Percentiles rank a stretch among this genome's conserved stretches.
These are phyloP conservation scores for Caenorhabditis angaria DNA, from an alignment of 2,888 invertebrate genomes.

Conservation along the genomic window DNA sequence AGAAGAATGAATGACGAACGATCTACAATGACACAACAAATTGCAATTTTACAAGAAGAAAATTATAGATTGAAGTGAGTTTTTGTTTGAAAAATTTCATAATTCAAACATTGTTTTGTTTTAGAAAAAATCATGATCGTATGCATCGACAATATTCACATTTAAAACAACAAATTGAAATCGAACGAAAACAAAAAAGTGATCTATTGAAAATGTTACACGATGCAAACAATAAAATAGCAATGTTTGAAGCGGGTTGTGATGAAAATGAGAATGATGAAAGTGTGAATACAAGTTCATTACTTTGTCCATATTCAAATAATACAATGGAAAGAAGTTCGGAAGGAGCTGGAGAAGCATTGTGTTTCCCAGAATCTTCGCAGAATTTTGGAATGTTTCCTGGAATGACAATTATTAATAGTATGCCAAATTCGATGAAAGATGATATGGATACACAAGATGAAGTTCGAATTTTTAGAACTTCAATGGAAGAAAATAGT, in stretches of 20 bases:
- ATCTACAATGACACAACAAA: constrained; percentile 19
- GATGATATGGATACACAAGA: constrained; percentile 44
- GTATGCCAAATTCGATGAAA: constrained; percentile 34
- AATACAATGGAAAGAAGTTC: constrained; percentile 15
- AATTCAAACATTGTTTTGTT: not conserved
- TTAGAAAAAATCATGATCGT: constrained; percentile 35
- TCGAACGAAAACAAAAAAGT: constrained; percentile 26
- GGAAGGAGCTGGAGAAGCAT: constrained; percentile 43
- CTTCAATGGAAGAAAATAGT: constrained; percentile 16
- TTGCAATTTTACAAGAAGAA: constrained; percentile 32
- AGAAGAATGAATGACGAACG: constrained; percentile 28
- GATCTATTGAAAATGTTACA: constrained; percentile 38
- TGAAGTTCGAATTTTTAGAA: constrained; percentile 44
- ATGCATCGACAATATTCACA: constrained; percentile 21
- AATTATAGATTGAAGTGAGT: constrained; percentile 29
- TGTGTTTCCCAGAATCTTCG: constrained; percentile 27
- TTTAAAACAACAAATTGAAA: constrained; percentile 24
- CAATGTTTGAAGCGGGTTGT: constrained; percentile 13
- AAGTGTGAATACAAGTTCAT: constrained; percentile 29
- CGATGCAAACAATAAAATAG: constrained; percentile 29
- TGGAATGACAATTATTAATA: constrained; percentile 15
- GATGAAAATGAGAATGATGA: constrained; percentile 24
- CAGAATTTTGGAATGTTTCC: constrained; percentile 2
- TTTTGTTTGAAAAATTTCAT: no score
- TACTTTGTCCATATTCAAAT: constrained; percentile 21